A percentile compares a stretch with the other conserved stretches of the same genome.
phyloP scores from a whole-genome alignment of 2,113 vertebrate genomes.

The Leptocoma aspasia region DNA sequence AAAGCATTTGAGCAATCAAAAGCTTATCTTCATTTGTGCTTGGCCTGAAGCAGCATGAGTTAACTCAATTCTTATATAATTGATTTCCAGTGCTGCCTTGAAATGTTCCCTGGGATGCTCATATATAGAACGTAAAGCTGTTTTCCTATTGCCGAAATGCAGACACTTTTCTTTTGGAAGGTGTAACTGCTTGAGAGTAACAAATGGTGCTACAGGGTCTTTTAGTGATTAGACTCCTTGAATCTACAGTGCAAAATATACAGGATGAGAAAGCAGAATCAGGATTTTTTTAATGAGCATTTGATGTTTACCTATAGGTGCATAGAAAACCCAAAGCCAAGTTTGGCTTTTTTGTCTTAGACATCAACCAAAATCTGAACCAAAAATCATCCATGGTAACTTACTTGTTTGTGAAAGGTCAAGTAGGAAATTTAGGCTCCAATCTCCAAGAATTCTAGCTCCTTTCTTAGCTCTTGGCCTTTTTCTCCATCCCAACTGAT shows the following conservation, averaged over 20 bases:
- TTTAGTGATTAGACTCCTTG: background rate
- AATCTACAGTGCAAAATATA: background rate
- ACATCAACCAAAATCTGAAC: background rate
- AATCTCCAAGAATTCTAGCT: background rate
- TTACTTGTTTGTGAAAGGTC: background rate
- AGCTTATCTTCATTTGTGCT: background rate
- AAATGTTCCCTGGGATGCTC: background rate
- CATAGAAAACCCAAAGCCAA: background rate
- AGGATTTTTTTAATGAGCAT: background rate
- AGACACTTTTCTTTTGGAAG: background rate
- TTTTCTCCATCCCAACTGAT: background rate
- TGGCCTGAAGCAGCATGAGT: background rate
- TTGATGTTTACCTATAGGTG: background rate
- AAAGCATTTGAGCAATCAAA: conserved; percentile 16
- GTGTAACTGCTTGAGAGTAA: background rate
- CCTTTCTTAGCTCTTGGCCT: background rate
- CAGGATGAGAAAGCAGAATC: background rate
- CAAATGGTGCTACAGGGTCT: background rate
- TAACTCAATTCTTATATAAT: background rate
- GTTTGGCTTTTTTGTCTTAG: background rate
- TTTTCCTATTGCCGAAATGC: background rate
- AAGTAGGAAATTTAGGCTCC: background rate
- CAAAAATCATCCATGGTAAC: background rate
- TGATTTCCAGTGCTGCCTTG: background rate
- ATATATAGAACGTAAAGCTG: background rate